Evolutionary conservation across 2,113 vertebrate species (phyloP), one percentile per base, ranked within the genome.

Genomic region (Percopsis transmontana): DNA sequence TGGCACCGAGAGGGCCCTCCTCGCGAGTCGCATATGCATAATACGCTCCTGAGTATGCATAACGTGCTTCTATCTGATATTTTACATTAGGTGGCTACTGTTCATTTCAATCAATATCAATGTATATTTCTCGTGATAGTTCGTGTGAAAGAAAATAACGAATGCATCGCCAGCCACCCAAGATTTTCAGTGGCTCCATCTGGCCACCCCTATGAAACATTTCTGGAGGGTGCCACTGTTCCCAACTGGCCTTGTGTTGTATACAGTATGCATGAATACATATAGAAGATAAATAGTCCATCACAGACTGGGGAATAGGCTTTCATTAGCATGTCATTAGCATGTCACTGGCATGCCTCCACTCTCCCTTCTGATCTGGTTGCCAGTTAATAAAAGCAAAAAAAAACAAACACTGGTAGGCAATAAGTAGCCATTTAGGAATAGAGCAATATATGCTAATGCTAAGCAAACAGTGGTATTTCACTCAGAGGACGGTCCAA

Each of bases 281-380:
- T 21, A 21, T 52, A 52, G 9, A 42, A 41, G 48, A 64, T 53
- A 54, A 64, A 54, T 63, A 41, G 61, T 33, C n/a, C 19, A 48
- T 62, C 24, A 15, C 24, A 62, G 14, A 13, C 15, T n/a, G 45
- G 42, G 16, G 16, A 40, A 63, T 21, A 38, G 27, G 27, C 41
- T 42, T 53, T 54, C 1, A 53, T 53, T 23, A 7, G 14, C 19
- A 64, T 42, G 47, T 33, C 38, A 45, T 16, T 45, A 13, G 15
- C 15, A 45, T 45, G 2, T 23, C 16, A 23, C 20, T 1, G 38
- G 15, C 15, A 45, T 45, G 2, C 23, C 16, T 41, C 20, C 0
- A 19, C 23, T 39, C 7, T 13, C 38, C 24, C 21, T 11, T 40
- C 12, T 16, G 7, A 11, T 16, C 23, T 18, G 58, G 23, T 47